Conservation (phyloP, 1,140 invertebrate genomes). For the Amphibalanus amphitrite region DNA sequence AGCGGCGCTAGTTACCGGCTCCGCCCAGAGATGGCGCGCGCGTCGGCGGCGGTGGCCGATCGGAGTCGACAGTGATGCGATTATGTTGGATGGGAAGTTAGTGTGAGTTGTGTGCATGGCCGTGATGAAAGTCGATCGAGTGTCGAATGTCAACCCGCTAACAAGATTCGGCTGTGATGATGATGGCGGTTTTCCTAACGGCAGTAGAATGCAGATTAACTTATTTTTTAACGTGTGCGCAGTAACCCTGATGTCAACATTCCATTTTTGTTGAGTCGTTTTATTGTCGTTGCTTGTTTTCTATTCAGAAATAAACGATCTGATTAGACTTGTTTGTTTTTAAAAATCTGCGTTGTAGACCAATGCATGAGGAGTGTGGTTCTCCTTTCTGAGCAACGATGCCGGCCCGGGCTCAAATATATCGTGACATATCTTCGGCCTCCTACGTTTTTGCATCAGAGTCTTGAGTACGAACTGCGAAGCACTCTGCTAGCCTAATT, state of each 20-base stretch:
- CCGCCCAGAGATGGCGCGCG: background rate
- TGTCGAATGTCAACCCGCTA: background rate
- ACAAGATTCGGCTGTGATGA: background rate
- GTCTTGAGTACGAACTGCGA: no score
- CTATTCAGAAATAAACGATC: background rate
- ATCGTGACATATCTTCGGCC: no score
- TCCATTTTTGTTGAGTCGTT: background rate
- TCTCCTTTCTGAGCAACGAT: no score
- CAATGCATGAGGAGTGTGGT: no score
- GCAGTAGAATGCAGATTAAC: background rate
- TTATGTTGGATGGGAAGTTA: background rate
- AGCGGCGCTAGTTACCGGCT: background rate
- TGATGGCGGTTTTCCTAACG: background rate
- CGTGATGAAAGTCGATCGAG: background rate
- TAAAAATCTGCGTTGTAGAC: no score
- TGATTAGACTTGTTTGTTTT: background rate
- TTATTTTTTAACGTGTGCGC: background rate
- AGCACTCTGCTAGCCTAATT: no score
- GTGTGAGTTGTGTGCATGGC: background rate
- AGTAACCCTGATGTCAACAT: background rate
- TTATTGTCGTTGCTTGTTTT: background rate
- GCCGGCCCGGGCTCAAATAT: no score
- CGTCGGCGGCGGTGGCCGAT: no score
- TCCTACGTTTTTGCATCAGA: no score
- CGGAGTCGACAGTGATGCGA: background rate